Conservation (phyloP, 2,888 invertebrate genomes). For the Nomada ruficornis region DNA sequence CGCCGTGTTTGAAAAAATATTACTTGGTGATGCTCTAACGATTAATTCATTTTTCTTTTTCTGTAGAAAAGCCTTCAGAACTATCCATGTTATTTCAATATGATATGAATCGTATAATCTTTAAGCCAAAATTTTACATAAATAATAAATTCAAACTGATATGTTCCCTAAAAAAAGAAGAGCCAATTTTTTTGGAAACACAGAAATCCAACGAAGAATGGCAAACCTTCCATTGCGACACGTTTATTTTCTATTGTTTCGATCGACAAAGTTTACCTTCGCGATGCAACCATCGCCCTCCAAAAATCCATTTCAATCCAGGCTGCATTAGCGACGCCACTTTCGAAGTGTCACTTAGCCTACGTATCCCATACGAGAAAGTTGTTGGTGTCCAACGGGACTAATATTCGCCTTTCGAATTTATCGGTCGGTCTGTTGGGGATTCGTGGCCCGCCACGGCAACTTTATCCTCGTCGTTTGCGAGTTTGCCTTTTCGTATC, state of each 20-base stretch:
- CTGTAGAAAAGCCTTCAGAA: no score
- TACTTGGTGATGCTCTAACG: no score
- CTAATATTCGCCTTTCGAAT: conserved; percentile 68
- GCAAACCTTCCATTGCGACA: no score
- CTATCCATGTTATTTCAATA: no score
- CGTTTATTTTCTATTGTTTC: no score
- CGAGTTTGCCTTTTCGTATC: conserved; percentile 72
- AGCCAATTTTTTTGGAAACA: background rate
- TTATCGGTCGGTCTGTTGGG: conserved; percentile 62
- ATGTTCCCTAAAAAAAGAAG: no score
- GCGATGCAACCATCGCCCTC: no score
- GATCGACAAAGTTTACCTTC: background rate
- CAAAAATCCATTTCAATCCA: conserved; percentile 6
- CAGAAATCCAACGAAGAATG: no score
- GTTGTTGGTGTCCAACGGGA: conserved; percentile 36
- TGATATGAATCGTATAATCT: no score
- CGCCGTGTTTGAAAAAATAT: background rate
- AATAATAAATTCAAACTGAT: no score
- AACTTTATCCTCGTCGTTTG: conserved; percentile 67
- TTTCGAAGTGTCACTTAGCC: conserved; percentile 12
- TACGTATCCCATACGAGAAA: conserved; percentile 11
- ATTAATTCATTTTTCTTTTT: no score
- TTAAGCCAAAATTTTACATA: no score
- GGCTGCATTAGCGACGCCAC: background rate
- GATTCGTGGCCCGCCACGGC: conserved; percentile 46